phyloP scores from a whole-genome alignment of 2,888 invertebrate species.

The Parapristionchus giblindavisi region DNA sequence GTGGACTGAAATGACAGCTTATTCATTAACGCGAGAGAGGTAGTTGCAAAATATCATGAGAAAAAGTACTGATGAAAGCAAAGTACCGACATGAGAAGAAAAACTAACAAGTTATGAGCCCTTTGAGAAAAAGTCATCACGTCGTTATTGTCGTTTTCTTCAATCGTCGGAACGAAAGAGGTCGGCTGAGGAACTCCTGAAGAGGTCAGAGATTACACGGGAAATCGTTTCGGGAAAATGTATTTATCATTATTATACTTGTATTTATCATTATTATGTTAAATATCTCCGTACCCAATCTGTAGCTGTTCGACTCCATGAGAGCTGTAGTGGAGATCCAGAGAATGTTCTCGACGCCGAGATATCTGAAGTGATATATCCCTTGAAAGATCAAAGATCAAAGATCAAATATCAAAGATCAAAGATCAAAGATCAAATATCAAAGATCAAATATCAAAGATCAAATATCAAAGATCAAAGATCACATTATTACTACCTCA shows the following conservation, averaged over 20 bases:
- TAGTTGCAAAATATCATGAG: no score
- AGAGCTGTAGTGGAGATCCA: constrained; percentile 65
- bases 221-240: not conserved
- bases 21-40: no score
- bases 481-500: constrained; percentile 40
- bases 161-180: constrained; percentile 62
- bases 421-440: no score
- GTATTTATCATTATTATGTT: not conserved
- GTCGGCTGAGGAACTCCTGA: constrained; percentile 60
- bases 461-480: no score
- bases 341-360: constrained; percentile 59
- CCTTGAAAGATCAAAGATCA: no score
- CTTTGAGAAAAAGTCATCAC: constrained; percentile 60
- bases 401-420: no score
- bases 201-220: no score
- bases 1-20: no score
- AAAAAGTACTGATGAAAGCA: not conserved
- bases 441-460: no score
- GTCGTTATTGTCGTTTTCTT: constrained; percentile 59
- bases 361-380: constrained; percentile 46
- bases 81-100: not conserved
- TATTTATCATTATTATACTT: not conserved
- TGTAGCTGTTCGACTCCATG: constrained; percentile 60
- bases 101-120: constrained; percentile 51
- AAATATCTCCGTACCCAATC: constrained; percentile 45